Conservation (phyloP, 2,888 invertebrate species). For the Ormyrus nitidulus region DNA sequence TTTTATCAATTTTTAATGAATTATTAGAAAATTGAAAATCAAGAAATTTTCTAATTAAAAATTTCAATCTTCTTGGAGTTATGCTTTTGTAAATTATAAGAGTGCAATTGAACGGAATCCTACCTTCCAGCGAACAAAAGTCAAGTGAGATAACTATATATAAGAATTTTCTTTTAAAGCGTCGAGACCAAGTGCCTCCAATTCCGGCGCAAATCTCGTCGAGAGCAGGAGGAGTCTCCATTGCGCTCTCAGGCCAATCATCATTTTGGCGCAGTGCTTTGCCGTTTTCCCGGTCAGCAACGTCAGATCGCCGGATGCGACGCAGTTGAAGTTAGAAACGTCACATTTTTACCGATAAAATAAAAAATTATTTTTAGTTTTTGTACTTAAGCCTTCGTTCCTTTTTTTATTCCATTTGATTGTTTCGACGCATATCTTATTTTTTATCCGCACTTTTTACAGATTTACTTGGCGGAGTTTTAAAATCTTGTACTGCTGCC, state of each 20-base stretch:
- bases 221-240: constrained; percentile 75
- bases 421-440: neutral
- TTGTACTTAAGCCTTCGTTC: neutral
- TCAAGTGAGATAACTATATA: neutral
- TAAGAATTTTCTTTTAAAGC: constrained; percentile 36
- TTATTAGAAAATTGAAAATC: neutral
- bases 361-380: neutral
- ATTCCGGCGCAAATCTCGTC: constrained; percentile 49
- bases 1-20: neutral
- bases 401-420: neutral
- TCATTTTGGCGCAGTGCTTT: constrained; percentile 77
- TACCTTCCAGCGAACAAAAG: neutral
- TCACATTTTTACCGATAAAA: too few species aligned
- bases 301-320: constrained; percentile 73
- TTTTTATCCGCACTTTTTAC: neutral
- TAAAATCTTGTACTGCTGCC: constrained; percentile 67
- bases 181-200: constrained; percentile 45
- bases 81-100: too few species aligned
- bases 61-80: neutral
- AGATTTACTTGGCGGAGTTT: constrained; percentile 72
- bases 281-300: constrained; percentile 78
- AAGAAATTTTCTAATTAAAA: constrained; percentile 1
- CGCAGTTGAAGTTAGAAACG: constrained; percentile 70
- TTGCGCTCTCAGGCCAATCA: constrained; percentile 76
- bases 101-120: too few species aligned